These are phyloP conservation scores for Amazona ochrocephala DNA, from an alignment of 2,797 vertebrate species.

Conservation along the genomic window DNA sequence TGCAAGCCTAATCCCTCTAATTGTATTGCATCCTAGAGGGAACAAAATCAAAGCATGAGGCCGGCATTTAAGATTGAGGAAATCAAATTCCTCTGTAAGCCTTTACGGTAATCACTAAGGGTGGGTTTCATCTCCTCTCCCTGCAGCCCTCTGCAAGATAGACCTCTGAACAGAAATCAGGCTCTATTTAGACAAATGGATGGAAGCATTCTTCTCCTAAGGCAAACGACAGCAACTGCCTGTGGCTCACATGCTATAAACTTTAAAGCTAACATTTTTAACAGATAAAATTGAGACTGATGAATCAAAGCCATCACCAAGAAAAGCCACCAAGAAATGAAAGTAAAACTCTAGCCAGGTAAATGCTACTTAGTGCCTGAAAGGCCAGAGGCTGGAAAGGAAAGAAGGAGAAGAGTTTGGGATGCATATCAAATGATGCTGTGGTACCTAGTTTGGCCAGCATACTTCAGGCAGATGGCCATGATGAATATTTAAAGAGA, in stretches of 20 bases:
- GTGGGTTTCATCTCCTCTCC: background rate
- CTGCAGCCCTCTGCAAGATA: background rate
- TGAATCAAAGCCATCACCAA: background rate
- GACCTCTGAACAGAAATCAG: background rate
- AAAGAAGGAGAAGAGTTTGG: background rate
- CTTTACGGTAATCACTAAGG: background rate
- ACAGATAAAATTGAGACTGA: background rate
- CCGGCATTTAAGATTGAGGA: background rate
- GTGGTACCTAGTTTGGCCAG: background rate
- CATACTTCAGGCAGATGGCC: background rate
- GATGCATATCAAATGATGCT: background rate
- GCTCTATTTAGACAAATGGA: background rate
- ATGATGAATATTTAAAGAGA: slow-evolving; percentile 37
- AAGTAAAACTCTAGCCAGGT: background rate
- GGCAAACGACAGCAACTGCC: background rate
- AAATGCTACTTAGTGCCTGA: background rate
- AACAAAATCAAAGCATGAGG: background rate
- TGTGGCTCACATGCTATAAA: background rate
- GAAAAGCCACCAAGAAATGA: background rate
- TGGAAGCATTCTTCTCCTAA: background rate
- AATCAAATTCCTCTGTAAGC: background rate
- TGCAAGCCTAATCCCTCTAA: background rate
- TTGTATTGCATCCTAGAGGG: background rate
- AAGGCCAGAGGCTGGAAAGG: background rate
- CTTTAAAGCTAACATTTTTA: background rate